These are phyloP conservation scores for Boulengeromyrus knoepffleri DNA, from an alignment of 2,113 vertebrate species.

Conservation along the genomic window DNA sequence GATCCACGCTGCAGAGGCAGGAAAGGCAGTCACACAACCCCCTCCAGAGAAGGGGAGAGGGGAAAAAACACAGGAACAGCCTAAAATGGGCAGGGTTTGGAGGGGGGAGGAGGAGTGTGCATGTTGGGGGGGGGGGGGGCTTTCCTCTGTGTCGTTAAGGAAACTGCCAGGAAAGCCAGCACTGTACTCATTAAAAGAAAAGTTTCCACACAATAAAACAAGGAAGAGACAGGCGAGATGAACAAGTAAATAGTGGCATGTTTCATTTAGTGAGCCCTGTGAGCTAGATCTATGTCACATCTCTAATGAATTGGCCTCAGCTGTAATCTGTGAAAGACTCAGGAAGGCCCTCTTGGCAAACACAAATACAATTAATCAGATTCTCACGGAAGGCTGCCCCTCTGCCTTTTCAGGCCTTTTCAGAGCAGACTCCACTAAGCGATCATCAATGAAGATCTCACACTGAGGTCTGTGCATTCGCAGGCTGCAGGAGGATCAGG, in stretches of 20 bases:
- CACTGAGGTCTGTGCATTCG: background rate
- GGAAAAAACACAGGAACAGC: constrained; percentile 52
- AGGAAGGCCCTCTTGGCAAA: background rate
- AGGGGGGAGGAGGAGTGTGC: constrained; percentile 16
- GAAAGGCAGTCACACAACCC: constrained; percentile 61
- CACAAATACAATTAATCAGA: constrained; percentile 36
- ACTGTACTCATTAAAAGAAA: constrained; percentile 42
- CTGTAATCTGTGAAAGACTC: background rate
- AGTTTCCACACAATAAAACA: constrained; percentile 49
- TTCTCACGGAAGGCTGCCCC: constrained; percentile 34
- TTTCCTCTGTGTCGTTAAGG: constrained; percentile 53
- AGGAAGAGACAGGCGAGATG: constrained; percentile 21
- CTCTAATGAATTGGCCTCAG: background rate
- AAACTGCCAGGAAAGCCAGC: constrained; percentile 48
- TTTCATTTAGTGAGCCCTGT: background rate
- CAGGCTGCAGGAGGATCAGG: background rate
- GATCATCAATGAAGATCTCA: background rate
- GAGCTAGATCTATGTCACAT: background rate
- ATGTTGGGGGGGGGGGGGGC: constrained; percentile 11
- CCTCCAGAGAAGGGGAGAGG: constrained; percentile 31
- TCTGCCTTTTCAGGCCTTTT: constrained; percentile 34
- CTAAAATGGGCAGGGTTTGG: constrained; percentile 63
- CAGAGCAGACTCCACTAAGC: background rate
- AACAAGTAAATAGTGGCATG: background rate
- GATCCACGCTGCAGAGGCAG: constrained; percentile 52